phyloP scores from a whole-genome alignment of 2,113 vertebrate species.

The Serilophus lunatus region DNA sequence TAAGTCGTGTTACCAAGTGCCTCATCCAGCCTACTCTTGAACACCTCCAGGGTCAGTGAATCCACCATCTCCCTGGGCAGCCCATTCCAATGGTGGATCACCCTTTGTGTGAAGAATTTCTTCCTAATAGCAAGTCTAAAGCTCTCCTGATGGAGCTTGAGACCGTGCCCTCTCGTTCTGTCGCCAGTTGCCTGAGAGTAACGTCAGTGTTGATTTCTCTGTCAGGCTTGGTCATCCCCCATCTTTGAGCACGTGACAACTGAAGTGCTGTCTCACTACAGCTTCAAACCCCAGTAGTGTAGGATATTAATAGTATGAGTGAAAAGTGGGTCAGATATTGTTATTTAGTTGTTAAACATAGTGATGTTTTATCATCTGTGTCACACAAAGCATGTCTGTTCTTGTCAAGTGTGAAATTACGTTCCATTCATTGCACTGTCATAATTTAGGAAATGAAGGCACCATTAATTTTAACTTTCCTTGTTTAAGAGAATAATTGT shows the following conservation, averaged over 20 bases:
- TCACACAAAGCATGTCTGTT: background rate
- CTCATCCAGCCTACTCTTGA: too few relatives aligned
- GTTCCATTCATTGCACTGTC: conserved; percentile 19
- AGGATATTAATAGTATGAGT: background rate
- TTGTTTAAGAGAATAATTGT: conserved; percentile 33
- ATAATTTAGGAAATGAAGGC: conserved; percentile 7
- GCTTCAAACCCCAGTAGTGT: background rate
- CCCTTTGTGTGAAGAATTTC: too few relatives aligned
- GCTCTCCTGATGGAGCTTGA: too few relatives aligned
- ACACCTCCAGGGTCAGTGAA: too few relatives aligned
- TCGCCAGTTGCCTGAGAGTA: too few relatives aligned
- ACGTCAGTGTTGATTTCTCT: background rate
- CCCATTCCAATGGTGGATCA: too few relatives aligned
- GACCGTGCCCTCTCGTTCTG: too few relatives aligned
- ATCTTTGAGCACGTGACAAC: background rate
- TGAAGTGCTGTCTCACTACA: background rate
- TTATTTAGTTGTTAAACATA: background rate
- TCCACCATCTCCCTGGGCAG: too few relatives aligned
- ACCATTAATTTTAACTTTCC: conserved; percentile 55
- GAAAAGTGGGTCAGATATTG: background rate
- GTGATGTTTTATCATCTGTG: conserved; percentile 3
- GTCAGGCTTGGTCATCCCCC: background rate
- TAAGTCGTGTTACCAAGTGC: too few relatives aligned
- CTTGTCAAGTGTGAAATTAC: conserved; percentile 40
- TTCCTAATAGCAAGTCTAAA: too few relatives aligned